Percentiles rank a stretch among this genome's conserved stretches.
Conservation (phyloP, 2,888 invertebrate species). For the Nemotelus pantherinus region DNA sequence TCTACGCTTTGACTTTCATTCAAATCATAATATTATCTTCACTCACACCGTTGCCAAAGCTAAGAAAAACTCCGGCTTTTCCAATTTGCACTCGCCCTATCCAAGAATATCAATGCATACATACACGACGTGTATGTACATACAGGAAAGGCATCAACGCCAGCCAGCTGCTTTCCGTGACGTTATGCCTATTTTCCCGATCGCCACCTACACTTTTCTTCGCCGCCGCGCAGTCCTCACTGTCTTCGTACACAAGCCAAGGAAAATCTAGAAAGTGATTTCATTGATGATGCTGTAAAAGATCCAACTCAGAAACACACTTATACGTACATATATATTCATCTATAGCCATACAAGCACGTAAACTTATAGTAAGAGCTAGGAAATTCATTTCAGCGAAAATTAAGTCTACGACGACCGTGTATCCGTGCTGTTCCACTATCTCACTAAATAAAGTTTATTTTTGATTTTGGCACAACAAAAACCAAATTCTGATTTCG, state of each 20-base stretch:
- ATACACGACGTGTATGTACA: no score
- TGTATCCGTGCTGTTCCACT: slow-evolving; percentile 13
- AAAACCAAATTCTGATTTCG: slow-evolving; percentile 44
- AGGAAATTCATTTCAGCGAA: not conserved
- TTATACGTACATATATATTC: not conserved
- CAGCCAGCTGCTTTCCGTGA: not conserved
- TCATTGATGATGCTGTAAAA: slow-evolving; percentile 25
- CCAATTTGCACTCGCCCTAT: no score
- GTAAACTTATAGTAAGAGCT: no score
- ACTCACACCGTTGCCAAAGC: no score
- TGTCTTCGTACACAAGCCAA: not conserved
- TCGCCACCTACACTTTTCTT: slow-evolving; percentile 28
- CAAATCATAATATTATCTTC: no score
- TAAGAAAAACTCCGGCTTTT: no score
- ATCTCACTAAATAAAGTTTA: slow-evolving; percentile 39
- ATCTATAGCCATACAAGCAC: not conserved
- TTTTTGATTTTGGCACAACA: slow-evolving; percentile 47
- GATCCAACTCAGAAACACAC: not conserved
- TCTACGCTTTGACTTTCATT: no score
- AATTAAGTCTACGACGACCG: slow-evolving; percentile 27
- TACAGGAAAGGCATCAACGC: not conserved
- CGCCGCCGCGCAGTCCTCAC: no score
- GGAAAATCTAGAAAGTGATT: slow-evolving; percentile 15
- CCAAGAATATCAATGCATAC: no score
- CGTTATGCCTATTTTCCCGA: slow-evolving; percentile 27